phyloP scores from a whole-genome alignment of 1,140 invertebrate species.

The Aphis gossypii region DNA sequence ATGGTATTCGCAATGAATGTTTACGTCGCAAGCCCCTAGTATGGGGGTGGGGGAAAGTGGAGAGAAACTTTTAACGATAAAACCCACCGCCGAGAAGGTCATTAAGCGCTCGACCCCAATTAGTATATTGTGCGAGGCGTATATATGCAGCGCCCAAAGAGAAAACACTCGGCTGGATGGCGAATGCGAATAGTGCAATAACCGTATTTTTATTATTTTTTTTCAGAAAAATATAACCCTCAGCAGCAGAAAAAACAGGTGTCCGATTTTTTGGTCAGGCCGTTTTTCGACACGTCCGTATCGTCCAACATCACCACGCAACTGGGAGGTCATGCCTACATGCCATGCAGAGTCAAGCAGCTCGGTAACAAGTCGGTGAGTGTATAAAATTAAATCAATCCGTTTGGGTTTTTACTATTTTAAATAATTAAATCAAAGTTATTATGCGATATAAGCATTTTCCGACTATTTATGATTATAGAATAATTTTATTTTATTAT shows the following conservation, averaged over 20 bases:
- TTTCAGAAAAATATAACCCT: constrained; percentile 47
- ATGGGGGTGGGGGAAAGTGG: not conserved
- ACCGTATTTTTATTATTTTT: not conserved
- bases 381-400: not conserved
- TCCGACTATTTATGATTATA: not conserved
- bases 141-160: too few species aligned
- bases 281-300: constrained; percentile 71
- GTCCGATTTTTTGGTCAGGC: constrained; percentile 59
- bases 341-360: constrained; percentile 78
- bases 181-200: not conserved
- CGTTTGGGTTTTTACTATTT: not conserved
- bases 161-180: not conserved
- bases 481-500: not conserved
- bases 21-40: not conserved
- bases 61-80: constrained; percentile 42
- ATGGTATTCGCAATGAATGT: not conserved
- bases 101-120: constrained; percentile 55
- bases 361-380: constrained; percentile 70
- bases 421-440: not conserved
- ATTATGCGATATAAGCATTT: too few species aligned
- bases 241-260: constrained; percentile 57
- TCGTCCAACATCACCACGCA: constrained; percentile 81
- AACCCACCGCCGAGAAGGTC: not conserved
- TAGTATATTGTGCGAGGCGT: not conserved
- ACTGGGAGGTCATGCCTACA: constrained; percentile 82